A percentile compares a stretch with the other conserved stretches of the same genome.
Conservation (phyloP, 2,797 vertebrate genomes). For the Anabas testudineus region DNA sequence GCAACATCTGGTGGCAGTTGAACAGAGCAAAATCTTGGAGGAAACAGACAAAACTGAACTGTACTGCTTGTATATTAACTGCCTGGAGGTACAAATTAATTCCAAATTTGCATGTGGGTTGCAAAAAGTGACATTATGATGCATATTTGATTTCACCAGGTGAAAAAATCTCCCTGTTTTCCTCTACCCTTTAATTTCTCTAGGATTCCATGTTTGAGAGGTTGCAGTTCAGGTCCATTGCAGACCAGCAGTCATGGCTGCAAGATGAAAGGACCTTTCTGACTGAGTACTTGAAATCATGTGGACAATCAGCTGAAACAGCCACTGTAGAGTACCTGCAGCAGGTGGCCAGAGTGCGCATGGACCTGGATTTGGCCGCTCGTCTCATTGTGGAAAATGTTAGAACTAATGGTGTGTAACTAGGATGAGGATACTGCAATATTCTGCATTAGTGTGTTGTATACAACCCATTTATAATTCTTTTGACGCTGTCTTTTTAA, state of each 20-base stretch:
- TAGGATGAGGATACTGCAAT: not conserved
- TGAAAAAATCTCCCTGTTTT: not conserved
- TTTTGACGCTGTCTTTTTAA: not conserved
- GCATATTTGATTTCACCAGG: not conserved
- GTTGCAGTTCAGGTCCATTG: conserved; percentile 74
- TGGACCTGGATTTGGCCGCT: conserved; percentile 87
- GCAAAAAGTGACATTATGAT: not conserved
- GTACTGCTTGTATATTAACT: conserved; percentile 92
- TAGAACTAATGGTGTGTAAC: conserved; percentile 58
- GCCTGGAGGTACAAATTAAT: conserved; percentile 87
- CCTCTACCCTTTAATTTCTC: conserved; percentile 7
- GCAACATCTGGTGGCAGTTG: conserved; percentile 86
- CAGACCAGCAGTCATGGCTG: conserved; percentile 58
- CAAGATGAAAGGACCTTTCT: conserved; percentile 84
- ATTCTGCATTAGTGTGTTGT: not conserved
- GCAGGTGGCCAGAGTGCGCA: conserved; percentile 87
- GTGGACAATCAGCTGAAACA: conserved; percentile 10
- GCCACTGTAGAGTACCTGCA: conserved; percentile 88
- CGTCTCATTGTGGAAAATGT: conserved; percentile 76
- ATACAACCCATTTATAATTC: not conserved
- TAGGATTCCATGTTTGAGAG: conserved; percentile 94
- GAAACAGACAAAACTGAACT: conserved; percentile 89
- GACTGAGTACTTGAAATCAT: conserved; percentile 46
- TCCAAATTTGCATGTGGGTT: not conserved
- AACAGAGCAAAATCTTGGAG: conserved; percentile 83